phyloP scores from a whole-genome alignment of 2,113 vertebrate genomes.

The Irena cyanogastra region DNA sequence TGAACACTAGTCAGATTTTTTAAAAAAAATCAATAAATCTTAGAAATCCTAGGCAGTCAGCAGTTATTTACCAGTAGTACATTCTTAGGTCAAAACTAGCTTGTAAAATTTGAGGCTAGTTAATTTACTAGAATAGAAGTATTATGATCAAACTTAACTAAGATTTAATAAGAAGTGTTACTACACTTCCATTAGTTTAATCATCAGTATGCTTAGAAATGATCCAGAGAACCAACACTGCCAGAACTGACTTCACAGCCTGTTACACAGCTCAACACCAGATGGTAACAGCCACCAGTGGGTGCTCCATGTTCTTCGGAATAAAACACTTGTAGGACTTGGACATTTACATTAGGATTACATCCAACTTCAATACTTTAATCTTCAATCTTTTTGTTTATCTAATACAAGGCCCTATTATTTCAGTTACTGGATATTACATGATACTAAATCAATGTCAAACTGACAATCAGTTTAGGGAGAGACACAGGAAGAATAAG shows the following conservation, averaged over 20 bases:
- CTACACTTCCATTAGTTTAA: background rate
- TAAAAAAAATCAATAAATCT: background rate
- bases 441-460: background rate
- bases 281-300: background rate
- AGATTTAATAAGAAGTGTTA: background rate
- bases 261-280: background rate
- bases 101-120: background rate
- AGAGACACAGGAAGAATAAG: background rate
- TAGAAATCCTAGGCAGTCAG: background rate
- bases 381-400: background rate
- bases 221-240: background rate
- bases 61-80: background rate
- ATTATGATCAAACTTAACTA: background rate
- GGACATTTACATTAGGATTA: background rate
- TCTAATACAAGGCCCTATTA: background rate
- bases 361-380: background rate
- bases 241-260: background rate
- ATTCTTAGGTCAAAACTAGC: background rate
- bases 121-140: background rate
- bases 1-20: background rate
- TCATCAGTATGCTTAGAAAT: background rate
- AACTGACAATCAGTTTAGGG: background rate
- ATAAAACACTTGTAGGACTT: background rate
- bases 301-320: background rate
- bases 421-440: background rate